phyloP scores from a whole-genome alignment of 1,140 invertebrate genomes.

The Sipha flava region DNA sequence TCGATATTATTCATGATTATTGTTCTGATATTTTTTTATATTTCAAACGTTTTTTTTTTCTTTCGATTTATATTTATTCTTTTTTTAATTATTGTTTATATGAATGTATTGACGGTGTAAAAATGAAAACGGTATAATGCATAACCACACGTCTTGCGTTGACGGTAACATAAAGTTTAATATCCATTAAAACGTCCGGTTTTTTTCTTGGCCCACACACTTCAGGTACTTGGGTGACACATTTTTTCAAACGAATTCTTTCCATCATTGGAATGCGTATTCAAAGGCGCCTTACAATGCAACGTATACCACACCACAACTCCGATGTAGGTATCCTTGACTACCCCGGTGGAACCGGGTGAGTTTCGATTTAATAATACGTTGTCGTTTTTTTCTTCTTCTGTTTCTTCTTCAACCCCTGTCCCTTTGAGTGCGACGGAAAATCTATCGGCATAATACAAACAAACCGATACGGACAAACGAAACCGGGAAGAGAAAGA shows the following conservation, averaged over 20 bases:
- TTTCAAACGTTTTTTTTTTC: too few species aligned
- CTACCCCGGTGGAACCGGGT: not conserved
- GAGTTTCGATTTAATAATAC: constrained; percentile 20
- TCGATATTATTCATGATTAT: too few species aligned
- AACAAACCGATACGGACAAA: not conserved
- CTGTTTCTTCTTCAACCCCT: not conserved
- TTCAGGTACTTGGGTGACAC: not conserved
- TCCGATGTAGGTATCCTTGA: not conserved
- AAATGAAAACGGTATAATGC: too few species aligned
- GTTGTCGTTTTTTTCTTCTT: not conserved
- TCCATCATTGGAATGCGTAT: not conserved
- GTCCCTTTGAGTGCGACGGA: not conserved
- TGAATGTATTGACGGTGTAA: too few species aligned
- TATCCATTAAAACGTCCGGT: not conserved
- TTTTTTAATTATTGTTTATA: too few species aligned
- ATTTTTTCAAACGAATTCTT: not conserved
- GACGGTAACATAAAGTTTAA: not conserved
- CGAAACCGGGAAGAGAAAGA: not conserved
- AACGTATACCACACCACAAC: not conserved
- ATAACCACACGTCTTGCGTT: not conserved
- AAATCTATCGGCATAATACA: constrained; percentile 16
- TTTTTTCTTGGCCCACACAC: not conserved
- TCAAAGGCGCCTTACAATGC: not conserved
- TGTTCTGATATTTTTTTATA: too few species aligned
- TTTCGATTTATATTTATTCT: too few species aligned